phyloP scores from a whole-genome alignment of 2,888 invertebrate genomes.

The Spatulosminthurus flaviceps region DNA sequence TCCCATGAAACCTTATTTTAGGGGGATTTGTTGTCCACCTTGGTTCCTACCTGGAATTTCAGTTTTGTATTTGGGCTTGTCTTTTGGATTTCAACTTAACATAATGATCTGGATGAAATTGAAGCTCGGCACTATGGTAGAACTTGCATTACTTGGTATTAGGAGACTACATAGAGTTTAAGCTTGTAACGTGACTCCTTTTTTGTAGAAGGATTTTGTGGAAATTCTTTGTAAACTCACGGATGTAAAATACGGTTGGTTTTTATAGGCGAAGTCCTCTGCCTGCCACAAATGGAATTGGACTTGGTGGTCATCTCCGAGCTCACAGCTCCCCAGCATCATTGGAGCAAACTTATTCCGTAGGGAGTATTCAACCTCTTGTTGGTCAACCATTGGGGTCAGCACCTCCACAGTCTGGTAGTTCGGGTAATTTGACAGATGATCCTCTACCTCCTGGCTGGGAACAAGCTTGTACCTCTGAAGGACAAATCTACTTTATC shows the following conservation, averaged over 20 bases:
- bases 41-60: no score
- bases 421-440: slow-evolving; percentile 72
- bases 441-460: slow-evolving; percentile 88
- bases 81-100: no score
- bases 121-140: no score
- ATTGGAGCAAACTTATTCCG: slow-evolving; percentile 88
- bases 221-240: no score
- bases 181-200: no score
- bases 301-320: slow-evolving; percentile 75
- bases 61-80: no score
- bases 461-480: slow-evolving; percentile 86
- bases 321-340: slow-evolving; percentile 97
- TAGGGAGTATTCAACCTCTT: slow-evolving; percentile 69
- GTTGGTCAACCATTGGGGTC: slow-evolving; percentile 54
- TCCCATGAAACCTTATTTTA: neutral
- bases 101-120: no score
- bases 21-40: no score
- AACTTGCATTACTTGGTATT: no score
- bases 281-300: slow-evolving; percentile 54
- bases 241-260: neutral
- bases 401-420: slow-evolving; percentile 60
- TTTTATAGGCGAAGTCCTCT: slow-evolving; percentile 59
- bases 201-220: no score
- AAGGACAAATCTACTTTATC: slow-evolving; percentile 88
- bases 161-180: no score